Evolutionary conservation across 2,888 invertebrate species (phyloP).

Genomic region (Boloria euphrosyne): DNA sequence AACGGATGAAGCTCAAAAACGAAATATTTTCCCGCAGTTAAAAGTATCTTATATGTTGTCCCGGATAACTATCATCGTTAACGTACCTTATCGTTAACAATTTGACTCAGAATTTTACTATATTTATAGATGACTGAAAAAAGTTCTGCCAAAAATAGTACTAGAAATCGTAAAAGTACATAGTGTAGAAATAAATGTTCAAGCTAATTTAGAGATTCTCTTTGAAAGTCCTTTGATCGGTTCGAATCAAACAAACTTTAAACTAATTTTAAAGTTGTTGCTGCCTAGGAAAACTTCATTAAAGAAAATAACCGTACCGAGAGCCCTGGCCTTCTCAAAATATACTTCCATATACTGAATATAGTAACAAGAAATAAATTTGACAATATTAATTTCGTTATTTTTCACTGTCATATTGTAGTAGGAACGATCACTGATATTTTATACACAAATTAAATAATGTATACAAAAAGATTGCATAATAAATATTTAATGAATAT

Average conservation of each 20-base stretch:
- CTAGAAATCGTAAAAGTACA: conserved; percentile 13
- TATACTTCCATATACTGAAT: not conserved
- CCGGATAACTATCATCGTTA: no score
- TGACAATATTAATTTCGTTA: not conserved
- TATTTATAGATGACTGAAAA: not conserved
- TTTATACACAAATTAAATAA: no score
- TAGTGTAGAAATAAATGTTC: conserved; percentile 7
- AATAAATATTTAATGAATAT: no score
- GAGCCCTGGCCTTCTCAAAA: conserved; percentile 9
- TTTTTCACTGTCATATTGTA: conserved; percentile 1
- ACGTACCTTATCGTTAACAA: no score
- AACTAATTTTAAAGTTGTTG: conserved; percentile 22
- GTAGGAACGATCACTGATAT: no score
- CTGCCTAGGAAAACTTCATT: conserved; percentile 19
- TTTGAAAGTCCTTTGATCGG: conserved; percentile 28
- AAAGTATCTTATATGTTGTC: no score
- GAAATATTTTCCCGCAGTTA: no score
- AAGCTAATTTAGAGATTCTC: conserved; percentile 24
- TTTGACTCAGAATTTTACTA: no score
- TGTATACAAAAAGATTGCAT: no score
- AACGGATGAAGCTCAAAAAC: no score
- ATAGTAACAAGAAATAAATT: not conserved
- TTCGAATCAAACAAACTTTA: conserved; percentile 28
- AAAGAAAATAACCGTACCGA: conserved; percentile 18
- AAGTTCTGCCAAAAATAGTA: not conserved